Conservation (phyloP, 2,797 vertebrate genomes). For the Chaetophractus vellerosus region DNA sequence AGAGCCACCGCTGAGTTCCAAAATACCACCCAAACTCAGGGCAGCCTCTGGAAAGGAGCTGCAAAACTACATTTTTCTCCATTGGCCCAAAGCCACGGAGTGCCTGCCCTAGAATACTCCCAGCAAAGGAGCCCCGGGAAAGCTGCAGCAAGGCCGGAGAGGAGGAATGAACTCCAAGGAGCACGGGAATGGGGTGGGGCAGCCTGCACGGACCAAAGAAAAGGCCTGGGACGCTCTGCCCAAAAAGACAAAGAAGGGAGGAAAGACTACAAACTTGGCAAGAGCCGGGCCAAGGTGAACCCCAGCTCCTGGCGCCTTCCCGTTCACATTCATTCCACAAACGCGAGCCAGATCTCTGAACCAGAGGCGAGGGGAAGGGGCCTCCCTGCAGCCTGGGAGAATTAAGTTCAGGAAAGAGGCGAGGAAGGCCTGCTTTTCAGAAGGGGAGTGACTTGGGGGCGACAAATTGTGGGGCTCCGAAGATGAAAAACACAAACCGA, state of each 20-base stretch:
- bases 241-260: constrained; percentile 82
- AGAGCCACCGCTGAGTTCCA: constrained; percentile 7
- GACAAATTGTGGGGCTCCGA: constrained; percentile 28
- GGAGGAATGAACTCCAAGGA: constrained; percentile 67
- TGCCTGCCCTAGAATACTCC: constrained; percentile 58
- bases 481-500: constrained; percentile 58
- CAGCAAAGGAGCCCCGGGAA: neutral
- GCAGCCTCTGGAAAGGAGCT: constrained; percentile 29
- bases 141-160: constrained; percentile 50
- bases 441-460: constrained; percentile 23
- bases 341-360: constrained; percentile 71
- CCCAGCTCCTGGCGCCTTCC: constrained; percentile 81
- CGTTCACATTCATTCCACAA: constrained; percentile 76
- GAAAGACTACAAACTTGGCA: constrained; percentile 72
- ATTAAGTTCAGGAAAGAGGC: constrained; percentile 47
- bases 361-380: constrained; percentile 48
- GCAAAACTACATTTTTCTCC: neutral
- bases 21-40: constrained; percentile 23
- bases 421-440: constrained; percentile 50
- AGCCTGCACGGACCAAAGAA: constrained; percentile 67
- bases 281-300: constrained; percentile 82
- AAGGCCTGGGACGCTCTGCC: constrained; percentile 74
- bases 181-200: constrained; percentile 83
- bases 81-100: constrained; percentile 19
- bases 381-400: constrained; percentile 49